Base-by-base conservation (phyloP, 2,888 invertebrate genomes). In the Lydus trimaculatus region DNA sequence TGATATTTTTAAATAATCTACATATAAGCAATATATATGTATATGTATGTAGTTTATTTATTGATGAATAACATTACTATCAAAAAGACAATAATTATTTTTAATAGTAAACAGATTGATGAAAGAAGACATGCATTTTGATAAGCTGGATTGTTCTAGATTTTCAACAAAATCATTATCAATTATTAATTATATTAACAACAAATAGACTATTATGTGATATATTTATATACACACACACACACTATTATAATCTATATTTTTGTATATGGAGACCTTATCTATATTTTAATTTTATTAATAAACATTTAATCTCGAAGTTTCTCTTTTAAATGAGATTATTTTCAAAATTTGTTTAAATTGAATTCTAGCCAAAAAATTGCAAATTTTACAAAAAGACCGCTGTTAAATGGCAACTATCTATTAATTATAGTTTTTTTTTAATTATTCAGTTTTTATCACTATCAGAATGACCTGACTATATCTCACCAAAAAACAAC, bases 201-300 rank as follows among this genome's bases (percentile, higher is more conserved):
- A 43, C 43, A 43, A 43, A 43, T 43, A 43, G 43, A 7, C 43
- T 43, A 43, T 43, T 43, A 43, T 43, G 43, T 43, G 43, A 43
- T n/a, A 17, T 43, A 43, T 43, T 17, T 43, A 43, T 43, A 8
- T 33, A 33, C 1, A 8, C n/a, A 39, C 15, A 33, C 33, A 33
- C 11, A 33, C 28, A 28, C 2, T 11, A 33, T 11, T 11, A 33
- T 33, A 1, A 33, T 33, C 11, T 33, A 33, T 8, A 11, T 13
- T 28, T 28, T 6, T 31, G 9, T 31, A 31, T 1, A 36, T 36
- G n/a, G n/a, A n/a, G n/a, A n/a, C n/a, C n/a, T n/a, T n/a, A 36
- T 4, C 13, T 13, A 15, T 36, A 15, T 36, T n/a, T 13, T 0
- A 13, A 36, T 13, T 36, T 36, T 36, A 36, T 36, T 36, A 36